Evolutionary conservation across 2,888 invertebrate genomes (phyloP).

Genomic region (Heliconius ethilla): DNA sequence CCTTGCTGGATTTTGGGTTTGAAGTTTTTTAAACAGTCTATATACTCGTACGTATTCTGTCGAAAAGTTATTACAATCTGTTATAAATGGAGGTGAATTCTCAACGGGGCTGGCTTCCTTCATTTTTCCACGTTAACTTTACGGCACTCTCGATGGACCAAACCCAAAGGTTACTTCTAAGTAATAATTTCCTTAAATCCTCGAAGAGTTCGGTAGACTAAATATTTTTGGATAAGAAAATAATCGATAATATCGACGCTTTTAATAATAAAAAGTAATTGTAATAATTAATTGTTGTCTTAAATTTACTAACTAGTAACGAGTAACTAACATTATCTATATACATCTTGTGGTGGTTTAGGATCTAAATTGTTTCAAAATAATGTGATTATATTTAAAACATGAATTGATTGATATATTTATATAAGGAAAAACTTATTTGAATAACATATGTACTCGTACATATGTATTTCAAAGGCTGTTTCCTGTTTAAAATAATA

Average conservation of each 20-base stretch:
- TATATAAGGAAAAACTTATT: too few relatives aligned
- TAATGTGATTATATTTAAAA: too few relatives aligned
- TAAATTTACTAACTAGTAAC: too few relatives aligned
- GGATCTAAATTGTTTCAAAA: too few relatives aligned
- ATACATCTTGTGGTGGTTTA: too few relatives aligned
- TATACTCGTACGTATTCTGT: constrained; percentile 1
- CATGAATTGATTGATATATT: too few relatives aligned
- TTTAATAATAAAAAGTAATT: not conserved
- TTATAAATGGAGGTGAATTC: constrained; percentile 3
- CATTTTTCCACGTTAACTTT: constrained; percentile 24
- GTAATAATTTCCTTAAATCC: constrained; percentile 12
- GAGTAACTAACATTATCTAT: too few relatives aligned
- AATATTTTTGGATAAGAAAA: not conserved
- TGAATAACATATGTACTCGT: too few relatives aligned
- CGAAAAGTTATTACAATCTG: constrained; percentile 18
- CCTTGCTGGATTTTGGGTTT: not conserved
- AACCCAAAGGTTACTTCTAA: constrained; percentile 6
- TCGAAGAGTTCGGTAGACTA: not conserved
- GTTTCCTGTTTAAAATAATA: too few relatives aligned
- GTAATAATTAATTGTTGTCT: too few relatives aligned
- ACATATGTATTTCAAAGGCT: too few relatives aligned
- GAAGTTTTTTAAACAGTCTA: not conserved
- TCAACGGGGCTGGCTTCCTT: constrained; percentile 6
- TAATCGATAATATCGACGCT: not conserved
- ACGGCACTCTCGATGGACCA: constrained; percentile 13